Evolutionary conservation across 2,888 invertebrate genomes (phyloP).

Genomic region (Cantharis lateralis): DNA sequence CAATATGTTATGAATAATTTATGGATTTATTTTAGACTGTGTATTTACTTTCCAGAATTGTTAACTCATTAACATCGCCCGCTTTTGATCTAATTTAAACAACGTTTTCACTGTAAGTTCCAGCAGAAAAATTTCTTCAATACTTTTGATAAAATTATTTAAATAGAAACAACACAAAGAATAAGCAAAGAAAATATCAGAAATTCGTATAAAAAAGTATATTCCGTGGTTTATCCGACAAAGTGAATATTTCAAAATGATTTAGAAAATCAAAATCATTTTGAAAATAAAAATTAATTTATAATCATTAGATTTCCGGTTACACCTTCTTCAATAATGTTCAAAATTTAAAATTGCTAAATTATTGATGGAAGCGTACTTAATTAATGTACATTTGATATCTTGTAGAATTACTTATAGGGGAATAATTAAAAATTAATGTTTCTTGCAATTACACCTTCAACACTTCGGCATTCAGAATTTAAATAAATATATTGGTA

Average conservation of each 20-base stretch:
- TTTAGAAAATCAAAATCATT: not conserved
- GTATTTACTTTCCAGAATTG: not conserved
- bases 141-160: not conserved
- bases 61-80: not conserved
- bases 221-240: not conserved
- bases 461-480: too few relatives aligned
- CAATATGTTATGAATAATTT: conserved; percentile 4
- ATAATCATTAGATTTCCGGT: not conserved
- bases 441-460: not conserved
- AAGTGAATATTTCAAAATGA: too few relatives aligned
- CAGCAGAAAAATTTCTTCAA: not conserved
- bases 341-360: not conserved
- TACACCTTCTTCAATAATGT: not conserved
- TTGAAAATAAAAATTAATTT: not conserved
- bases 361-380: not conserved
- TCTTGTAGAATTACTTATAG: not conserved
- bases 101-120: not conserved
- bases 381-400: not conserved
- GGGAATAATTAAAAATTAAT: not conserved
- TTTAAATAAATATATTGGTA: not conserved
- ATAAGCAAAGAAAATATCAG: not conserved
- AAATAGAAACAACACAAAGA: not conserved
- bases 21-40: not conserved
- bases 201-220: not conserved
- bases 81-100: not conserved